Base-by-base conservation (phyloP, 2,113 vertebrate genomes). In the Epinephelus lanceolatus region DNA sequence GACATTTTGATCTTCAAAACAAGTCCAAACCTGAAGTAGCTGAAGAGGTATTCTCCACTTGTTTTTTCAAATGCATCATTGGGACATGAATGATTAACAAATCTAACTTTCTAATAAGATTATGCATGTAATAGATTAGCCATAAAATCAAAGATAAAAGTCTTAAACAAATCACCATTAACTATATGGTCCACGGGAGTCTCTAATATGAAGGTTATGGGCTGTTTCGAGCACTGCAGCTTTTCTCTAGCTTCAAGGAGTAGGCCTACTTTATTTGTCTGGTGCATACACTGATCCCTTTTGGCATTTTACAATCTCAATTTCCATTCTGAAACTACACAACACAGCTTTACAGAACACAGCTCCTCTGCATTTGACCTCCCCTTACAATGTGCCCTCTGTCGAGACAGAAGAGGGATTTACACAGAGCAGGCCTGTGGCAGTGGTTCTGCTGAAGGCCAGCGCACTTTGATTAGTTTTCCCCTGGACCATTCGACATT, bases 281-380 rank as follows among this genome's bases (percentile, higher is more conserved):
- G 74, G 1, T 52, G 60, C 76, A 85, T 77, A 66, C 73, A 85
- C 78, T 76, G 49, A 81, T 81, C 63, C 83, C 71, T 86, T 78
- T 78, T 85, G 82, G 84, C 73, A 81, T 81, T 88, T 84, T 75
- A 79, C 61, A 77, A 80, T 88, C 74, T 84, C 60, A 62, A 71
- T 90, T 92, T 83, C 85, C 73, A 83, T 89, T 89, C 73, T 84
- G 30, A 81, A 80, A 88, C 63, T 71, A 60, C 78, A 85, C 76
- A 83, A 79, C 71, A 47, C 72, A 66, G 76, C 85, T 88, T 78
- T 87, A 78, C 83, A 84, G 79, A 90, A 88, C 84, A 77, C 69
- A n/a, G 78, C 69, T 86, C 87, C 75, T 90, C 84, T 89, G 86
- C 86, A 81, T 90, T 89, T 92, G 88, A 91, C 92, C 88, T 92